These are phyloP conservation scores for Etheostoma spectabile DNA, from an alignment of 2,113 vertebrate genomes.

Conservation along the genomic window DNA sequence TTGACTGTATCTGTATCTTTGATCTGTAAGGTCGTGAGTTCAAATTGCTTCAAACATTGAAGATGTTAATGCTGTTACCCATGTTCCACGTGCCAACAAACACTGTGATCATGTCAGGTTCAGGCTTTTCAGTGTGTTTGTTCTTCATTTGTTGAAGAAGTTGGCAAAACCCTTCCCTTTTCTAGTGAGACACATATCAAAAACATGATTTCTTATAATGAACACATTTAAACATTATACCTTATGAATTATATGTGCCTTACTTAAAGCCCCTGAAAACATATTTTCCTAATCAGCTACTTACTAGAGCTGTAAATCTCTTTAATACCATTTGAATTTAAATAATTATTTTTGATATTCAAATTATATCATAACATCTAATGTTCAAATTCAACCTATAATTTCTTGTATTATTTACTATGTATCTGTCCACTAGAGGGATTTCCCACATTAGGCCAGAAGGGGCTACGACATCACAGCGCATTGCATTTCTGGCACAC, in stretches of 20 bases:
- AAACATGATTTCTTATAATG: not conserved
- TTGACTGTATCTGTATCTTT: not conserved
- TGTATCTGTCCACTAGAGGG: too few species aligned
- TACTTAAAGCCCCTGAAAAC: not conserved
- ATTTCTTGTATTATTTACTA: too few species aligned
- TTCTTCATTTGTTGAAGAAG: constrained; percentile 99
- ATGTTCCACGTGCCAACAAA: constrained; percentile 99
- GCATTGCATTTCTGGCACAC: too few species aligned
- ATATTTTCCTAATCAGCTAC: not conserved
- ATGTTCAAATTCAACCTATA: too few species aligned
- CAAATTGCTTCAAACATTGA: not conserved
- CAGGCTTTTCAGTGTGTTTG: constrained; percentile 94
- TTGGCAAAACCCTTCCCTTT: constrained; percentile 98
- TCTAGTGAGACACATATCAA: constrained; percentile 81
- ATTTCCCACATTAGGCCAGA: too few species aligned
- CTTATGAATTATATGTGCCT: not conserved
- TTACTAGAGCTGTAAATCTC: not conserved
- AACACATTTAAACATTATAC: not conserved
- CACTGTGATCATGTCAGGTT: constrained; percentile 97
- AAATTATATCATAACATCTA: too few species aligned
- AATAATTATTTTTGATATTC: too few species aligned
- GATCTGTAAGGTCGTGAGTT: not conserved
- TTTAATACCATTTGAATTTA: too few species aligned
- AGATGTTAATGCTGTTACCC: constrained; percentile 82
- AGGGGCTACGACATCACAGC: too few species aligned